Percentiles rank a stretch among this genome's conserved stretches.
phyloP scores from a whole-genome alignment of 2,797 vertebrate species.

The Ctenopoma multispine region DNA sequence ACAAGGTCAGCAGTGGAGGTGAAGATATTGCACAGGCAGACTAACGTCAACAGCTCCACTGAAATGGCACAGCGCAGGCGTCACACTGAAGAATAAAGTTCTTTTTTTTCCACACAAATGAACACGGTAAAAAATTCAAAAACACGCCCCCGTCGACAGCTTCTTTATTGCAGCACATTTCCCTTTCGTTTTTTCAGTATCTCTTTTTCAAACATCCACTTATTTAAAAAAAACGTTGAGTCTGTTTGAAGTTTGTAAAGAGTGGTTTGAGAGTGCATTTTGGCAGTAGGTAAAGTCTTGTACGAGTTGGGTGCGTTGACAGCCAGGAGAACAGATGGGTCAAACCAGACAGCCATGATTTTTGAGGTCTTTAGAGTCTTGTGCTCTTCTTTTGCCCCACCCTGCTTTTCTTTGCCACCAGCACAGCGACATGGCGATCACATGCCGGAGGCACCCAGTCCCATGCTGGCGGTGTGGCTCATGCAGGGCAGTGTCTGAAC shows the following conservation, averaged over 20 bases:
- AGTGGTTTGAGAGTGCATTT: conserved; percentile 78
- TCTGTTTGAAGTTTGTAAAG: conserved; percentile 65
- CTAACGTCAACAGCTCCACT: conserved; percentile 80
- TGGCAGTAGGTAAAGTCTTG: conserved; percentile 78
- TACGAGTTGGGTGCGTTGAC: conserved; percentile 59
- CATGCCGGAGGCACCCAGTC: conserved; percentile 97
- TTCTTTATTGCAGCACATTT: conserved; percentile 85
- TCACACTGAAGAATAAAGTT: conserved; percentile 73
- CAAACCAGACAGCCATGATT: conserved; percentile 81
- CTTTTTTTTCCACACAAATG: conserved; percentile 57
- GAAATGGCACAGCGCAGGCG: conserved; percentile 79
- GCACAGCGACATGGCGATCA: conserved; percentile 81
- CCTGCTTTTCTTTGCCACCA: conserved; percentile 65
- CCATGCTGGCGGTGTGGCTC: conserved; percentile 97
- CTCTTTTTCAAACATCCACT: conserved; percentile 71
- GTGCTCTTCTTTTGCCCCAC: conserved; percentile 73
- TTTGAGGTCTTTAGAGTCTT: conserved; percentile 71
- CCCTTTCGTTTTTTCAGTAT: conserved; percentile 48
- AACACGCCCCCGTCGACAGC: conserved; percentile 65
- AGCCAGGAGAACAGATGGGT: conserved; percentile 71
- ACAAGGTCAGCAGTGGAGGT: conserved; percentile 76
- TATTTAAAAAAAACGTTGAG: conserved; percentile 68
- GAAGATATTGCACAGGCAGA: conserved; percentile 84
- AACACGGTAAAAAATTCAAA: conserved; percentile 76
- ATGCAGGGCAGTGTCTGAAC: conserved; percentile 98